Percentiles rank a stretch among this genome's conserved stretches.
phyloP scores from a whole-genome alignment of 2,797 vertebrate genomes.

The Propithecus perrieri region DNA sequence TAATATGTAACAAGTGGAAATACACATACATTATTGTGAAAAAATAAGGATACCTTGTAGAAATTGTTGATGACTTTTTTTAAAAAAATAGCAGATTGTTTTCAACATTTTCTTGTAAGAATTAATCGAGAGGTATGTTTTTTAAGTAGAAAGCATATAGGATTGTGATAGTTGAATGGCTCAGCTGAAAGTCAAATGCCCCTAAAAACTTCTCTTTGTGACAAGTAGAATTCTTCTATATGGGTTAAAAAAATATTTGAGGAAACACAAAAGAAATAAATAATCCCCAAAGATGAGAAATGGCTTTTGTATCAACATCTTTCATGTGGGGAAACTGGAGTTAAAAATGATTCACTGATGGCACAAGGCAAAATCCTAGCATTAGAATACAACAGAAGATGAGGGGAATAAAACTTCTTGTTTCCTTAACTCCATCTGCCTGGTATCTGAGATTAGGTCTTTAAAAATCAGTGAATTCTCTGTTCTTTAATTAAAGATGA shows the following conservation, averaged over 20 bases:
- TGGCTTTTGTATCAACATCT: neutral
- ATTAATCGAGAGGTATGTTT: neutral
- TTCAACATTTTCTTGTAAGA: neutral
- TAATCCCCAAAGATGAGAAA: neutral
- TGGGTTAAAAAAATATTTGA: neutral
- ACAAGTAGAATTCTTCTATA: neutral
- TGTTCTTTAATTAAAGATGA: conserved; percentile 46
- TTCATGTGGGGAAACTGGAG: neutral
- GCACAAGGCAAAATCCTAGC: neutral
- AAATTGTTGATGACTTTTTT: neutral
- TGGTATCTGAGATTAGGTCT: conserved; percentile 46
- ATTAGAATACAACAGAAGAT: neutral
- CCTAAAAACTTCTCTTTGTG: neutral
- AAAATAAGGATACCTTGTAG: neutral
- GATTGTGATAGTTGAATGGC: neutral
- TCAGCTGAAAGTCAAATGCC: neutral
- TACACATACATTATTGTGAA: neutral
- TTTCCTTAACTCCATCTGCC: conserved; percentile 16
- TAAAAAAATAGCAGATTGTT: neutral
- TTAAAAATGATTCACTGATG: neutral
- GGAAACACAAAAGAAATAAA: neutral
- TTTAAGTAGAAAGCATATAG: neutral
- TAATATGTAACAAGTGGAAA: neutral
- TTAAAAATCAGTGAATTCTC: neutral
- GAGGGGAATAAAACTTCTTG: neutral